phyloP scores from a whole-genome alignment of 23 tunicate species.

The Oikopleura albicans region DNA sequence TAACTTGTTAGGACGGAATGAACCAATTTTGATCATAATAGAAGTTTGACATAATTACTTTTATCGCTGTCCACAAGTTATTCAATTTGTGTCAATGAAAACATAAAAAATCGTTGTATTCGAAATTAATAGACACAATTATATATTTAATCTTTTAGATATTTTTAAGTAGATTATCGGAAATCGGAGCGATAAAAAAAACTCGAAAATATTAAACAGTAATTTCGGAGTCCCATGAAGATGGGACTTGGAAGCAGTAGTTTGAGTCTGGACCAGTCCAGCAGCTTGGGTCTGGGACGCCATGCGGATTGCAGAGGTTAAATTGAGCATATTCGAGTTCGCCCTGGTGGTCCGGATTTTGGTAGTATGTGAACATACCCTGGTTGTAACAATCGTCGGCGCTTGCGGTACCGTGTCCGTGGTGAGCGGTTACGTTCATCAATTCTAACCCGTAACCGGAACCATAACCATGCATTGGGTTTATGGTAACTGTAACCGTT shows the following conservation, averaged over 20 bases:
- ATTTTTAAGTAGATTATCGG: no score
- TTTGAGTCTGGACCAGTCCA: background rate
- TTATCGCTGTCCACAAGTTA: no score
- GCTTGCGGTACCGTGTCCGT: background rate
- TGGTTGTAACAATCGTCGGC: background rate
- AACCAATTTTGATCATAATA: no score
- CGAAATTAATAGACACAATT: no score
- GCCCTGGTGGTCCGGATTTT: background rate
- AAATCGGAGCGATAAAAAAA: no score
- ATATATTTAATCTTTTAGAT: no score
- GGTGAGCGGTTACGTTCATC: background rate
- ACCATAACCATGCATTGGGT: background rate
- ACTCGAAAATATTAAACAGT: no score
- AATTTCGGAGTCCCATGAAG: background rate
- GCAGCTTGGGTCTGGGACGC: background rate
- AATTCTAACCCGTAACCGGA: background rate
- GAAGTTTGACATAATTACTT: no score
- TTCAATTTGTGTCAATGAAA: no score
- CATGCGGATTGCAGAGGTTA: background rate
- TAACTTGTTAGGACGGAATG: no score
- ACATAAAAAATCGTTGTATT: no score
- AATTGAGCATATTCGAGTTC: background rate
- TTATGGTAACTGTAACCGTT: background rate
- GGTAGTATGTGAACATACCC: background rate
- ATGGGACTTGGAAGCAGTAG: background rate